A percentile compares a stretch with the other conserved stretches of the same genome.
Conservation (phyloP, 64 coral and sea anemone genomes). For the Montipora cactus region DNA sequence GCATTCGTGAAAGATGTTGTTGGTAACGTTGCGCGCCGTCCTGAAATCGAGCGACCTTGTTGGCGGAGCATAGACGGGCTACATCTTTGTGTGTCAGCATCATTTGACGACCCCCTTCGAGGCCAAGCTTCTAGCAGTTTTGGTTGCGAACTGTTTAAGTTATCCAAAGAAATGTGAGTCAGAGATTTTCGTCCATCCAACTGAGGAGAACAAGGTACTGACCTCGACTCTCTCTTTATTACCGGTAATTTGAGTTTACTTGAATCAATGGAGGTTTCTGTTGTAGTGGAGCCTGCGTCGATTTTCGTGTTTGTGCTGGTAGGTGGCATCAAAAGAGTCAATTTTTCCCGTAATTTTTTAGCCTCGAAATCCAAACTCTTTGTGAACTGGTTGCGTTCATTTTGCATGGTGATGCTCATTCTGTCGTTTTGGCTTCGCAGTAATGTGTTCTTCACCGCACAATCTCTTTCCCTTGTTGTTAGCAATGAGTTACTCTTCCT, state of each 20-base stretch:
- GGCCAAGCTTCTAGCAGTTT: background rate
- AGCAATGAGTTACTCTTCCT: background rate
- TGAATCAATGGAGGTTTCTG: background rate
- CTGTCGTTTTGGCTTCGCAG: background rate
- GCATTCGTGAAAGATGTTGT: background rate
- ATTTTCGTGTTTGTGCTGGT: background rate
- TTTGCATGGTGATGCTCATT: conserved; percentile 27
- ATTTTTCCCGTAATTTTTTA: conserved; percentile 31
- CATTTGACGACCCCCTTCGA: conserved; percentile 20
- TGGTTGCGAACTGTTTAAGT: background rate
- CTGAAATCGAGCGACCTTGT: background rate
- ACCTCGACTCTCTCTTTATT: background rate
- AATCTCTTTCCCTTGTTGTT: conserved; percentile 9
- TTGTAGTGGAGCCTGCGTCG: background rate
- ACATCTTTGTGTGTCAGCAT: background rate
- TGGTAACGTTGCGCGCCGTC: background rate
- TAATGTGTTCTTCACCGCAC: conserved; percentile 2
- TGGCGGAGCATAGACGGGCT: background rate
- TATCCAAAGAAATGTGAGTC: background rate
- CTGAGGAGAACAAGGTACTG: conserved; percentile 4
- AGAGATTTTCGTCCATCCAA: background rate
- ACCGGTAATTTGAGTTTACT: conserved; percentile 23
- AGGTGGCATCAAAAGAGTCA: background rate
- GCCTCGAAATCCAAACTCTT: conserved; percentile 33
- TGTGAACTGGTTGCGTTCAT: conserved; percentile 11